Conservation (phyloP, 2,797 vertebrate genomes). For the Tokudaia tokunoshimensis region DNA sequence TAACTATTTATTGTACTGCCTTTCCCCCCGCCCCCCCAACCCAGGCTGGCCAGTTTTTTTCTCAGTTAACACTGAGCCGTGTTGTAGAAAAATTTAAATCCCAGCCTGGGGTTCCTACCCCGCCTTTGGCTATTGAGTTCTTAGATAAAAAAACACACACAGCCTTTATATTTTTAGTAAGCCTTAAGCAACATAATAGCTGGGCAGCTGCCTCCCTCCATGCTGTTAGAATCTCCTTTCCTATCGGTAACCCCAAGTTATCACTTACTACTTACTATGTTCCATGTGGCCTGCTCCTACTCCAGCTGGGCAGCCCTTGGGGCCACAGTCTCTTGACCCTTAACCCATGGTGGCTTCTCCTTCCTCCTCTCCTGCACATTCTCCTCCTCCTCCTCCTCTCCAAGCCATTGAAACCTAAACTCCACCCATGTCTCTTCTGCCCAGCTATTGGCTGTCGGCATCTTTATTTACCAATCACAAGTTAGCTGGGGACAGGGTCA, state of each 20-base stretch:
- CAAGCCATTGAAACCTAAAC: background rate
- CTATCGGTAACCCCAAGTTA: too few relatives aligned
- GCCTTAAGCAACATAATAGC: too few relatives aligned
- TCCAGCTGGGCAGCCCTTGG: background rate
- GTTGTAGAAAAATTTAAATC: too few relatives aligned
- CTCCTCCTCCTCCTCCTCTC: background rate
- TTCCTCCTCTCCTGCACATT: background rate
- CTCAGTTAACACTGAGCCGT: background rate
- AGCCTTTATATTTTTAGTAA: too few relatives aligned
- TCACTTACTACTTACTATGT: background rate
- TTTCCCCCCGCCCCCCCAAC: background rate
- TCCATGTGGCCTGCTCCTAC: background rate
- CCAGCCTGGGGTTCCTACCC: too few relatives aligned
- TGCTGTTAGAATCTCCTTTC: too few relatives aligned
- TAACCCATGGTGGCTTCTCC: background rate
- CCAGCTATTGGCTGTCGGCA: background rate
- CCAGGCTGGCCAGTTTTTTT: background rate
- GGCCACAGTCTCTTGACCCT: background rate
- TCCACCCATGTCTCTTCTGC: background rate
- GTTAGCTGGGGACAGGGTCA: background rate
- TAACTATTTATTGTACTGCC: background rate
- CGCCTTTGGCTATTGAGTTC: too few relatives aligned
- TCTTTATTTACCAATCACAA: background rate
- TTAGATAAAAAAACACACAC: too few relatives aligned
- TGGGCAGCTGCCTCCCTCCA: too few relatives aligned